Evolutionary conservation across 2,797 vertebrate genomes (phyloP).

Genomic region (Anabas testudineus): DNA sequence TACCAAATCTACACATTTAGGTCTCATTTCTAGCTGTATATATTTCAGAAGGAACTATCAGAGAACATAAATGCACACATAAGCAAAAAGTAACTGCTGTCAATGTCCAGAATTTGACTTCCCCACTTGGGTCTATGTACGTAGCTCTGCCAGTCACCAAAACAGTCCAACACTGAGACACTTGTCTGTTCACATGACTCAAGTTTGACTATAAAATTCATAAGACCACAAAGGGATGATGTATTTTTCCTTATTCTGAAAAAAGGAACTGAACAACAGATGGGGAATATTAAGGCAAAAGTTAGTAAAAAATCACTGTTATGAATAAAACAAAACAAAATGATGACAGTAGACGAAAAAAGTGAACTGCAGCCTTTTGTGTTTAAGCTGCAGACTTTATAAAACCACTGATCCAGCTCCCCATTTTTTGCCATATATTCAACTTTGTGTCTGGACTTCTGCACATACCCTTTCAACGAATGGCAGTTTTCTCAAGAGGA

Average conservation of each 20-base stretch:
- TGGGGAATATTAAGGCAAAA: not conserved
- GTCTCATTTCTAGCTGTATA: no score
- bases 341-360: not conserved
- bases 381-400: not conserved
- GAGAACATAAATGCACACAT: no score
- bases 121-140: no score
- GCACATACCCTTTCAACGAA: not conserved
- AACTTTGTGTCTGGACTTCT: not conserved
- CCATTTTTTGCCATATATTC: not conserved
- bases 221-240: not conserved
- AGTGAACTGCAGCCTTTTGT: not conserved
- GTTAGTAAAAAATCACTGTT: not conserved
- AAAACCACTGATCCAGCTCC: not conserved
- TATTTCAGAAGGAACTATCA: no score
- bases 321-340: not conserved
- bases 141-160: no score
- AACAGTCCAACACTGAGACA: no score
- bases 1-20: no score
- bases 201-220: not conserved
- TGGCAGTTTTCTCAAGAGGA: not conserved
- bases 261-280: not conserved
- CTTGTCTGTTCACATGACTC: not conserved
- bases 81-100: no score
- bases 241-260: not conserved
- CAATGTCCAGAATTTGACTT: no score